Percentiles rank a stretch among this genome's conserved stretches.
Conservation (phyloP, 2,113 vertebrate genomes). For the Equus przewalskii region DNA sequence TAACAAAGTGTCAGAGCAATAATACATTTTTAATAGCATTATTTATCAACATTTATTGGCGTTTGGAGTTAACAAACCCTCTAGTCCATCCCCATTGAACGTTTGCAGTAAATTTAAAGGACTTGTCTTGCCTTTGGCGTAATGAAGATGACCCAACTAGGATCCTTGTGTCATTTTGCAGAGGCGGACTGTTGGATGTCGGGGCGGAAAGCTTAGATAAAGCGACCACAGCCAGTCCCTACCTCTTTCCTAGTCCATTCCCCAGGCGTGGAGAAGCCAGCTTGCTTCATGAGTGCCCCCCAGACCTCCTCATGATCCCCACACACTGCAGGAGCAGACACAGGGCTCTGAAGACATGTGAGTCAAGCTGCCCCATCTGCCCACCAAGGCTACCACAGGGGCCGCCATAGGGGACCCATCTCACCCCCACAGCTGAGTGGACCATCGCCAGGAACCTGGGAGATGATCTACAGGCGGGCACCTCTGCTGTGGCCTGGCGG, state of each 20-base stretch:
- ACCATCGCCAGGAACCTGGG: neutral
- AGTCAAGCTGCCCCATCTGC: neutral
- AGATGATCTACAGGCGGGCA: neutral
- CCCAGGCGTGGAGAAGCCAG: neutral
- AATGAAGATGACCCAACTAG: constrained; percentile 56
- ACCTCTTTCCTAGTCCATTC: neutral
- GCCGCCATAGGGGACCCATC: neutral
- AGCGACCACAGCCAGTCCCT: neutral
- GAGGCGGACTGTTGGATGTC: neutral
- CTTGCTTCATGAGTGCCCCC: neutral
- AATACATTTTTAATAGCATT: constrained; percentile 79
- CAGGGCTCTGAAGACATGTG: neutral
- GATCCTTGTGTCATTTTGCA: constrained; percentile 35
- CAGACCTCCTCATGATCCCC: neutral
- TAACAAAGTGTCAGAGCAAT: constrained; percentile 67
- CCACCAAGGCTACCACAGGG: neutral
- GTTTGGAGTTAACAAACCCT: constrained; percentile 72
- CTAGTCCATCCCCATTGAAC: constrained; percentile 57
- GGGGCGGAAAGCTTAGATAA: neutral
- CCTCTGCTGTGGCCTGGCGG: neutral
- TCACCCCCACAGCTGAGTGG: neutral
- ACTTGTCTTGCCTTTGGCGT: constrained; percentile 67
- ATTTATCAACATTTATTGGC: constrained; percentile 80
- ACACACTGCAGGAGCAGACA: neutral
- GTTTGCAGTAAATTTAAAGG: constrained; percentile 69